Percentiles rank a stretch among this genome's conserved stretches.
These are phyloP conservation scores for Lates japonicus DNA, from an alignment of 2,797 vertebrate genomes.

Conservation along the genomic window DNA sequence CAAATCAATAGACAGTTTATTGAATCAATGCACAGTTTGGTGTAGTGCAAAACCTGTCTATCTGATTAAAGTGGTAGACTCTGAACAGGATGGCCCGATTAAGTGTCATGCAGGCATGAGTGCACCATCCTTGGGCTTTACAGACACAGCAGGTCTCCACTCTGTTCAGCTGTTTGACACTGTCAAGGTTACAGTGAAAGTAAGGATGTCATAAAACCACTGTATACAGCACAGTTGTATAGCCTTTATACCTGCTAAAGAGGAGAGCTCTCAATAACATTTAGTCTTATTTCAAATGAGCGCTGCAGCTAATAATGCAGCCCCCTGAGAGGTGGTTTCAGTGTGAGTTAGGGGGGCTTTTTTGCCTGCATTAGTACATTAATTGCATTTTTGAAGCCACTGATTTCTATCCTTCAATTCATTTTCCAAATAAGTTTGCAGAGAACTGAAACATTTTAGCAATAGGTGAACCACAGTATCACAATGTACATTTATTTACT, in stretches of 20 bases:
- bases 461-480: background rate
- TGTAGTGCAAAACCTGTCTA: constrained; percentile 61
- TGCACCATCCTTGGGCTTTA: constrained; percentile 49
- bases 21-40: constrained; percentile 79
- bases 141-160: constrained; percentile 30
- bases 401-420: constrained; percentile 21
- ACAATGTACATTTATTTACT: background rate
- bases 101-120: constrained; percentile 58
- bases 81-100: constrained; percentile 68
- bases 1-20: constrained; percentile 80
- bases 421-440: constrained; percentile 20
- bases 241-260: constrained; percentile 38
- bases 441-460: constrained; percentile 3
- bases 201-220: constrained; percentile 35
- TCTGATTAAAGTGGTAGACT: constrained; percentile 65
- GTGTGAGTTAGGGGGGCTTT: constrained; percentile 18
- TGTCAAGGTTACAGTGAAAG: constrained; percentile 34
- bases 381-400: constrained; percentile 6
- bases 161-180: constrained; percentile 32
- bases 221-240: constrained; percentile 15
- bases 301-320: constrained; percentile 49
- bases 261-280: constrained; percentile 51
- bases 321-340: constrained; percentile 42
- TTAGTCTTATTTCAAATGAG: constrained; percentile 36
- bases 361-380: constrained; percentile 48